Evolutionary conservation across 92 coral and sea anemone species (phyloP), one percentile per base, ranked within the genome.

Genomic region (Paragorgia papillata): DNA sequence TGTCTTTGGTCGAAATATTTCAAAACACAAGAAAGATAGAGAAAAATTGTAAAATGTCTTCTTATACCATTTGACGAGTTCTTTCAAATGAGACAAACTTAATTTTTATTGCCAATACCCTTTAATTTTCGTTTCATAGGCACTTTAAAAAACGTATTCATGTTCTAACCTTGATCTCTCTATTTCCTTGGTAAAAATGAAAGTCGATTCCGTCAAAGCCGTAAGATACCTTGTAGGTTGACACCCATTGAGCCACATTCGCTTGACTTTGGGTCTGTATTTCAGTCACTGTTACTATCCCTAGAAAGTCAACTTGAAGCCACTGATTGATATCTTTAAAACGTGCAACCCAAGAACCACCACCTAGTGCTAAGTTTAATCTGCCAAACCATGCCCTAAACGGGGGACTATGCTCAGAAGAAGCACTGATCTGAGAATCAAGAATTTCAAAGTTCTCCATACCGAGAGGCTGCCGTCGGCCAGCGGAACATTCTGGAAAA

Each of bases 191-290:
- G 53, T 88, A 88, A 12, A 57, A 40, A 9, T 71, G 66, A 79
- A 79, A 84, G 48, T 75, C 69, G 12, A 39, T 75, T 4, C 83
- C 83, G 69, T 88, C 91, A 25, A 66, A 64, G 39, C 91, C 85
- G 62, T 41, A 88, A 58, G 76, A 73, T 19, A 88, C 27, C 31
- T 71, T 62, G 40, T 55, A 84, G 1, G 76, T 71, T 20, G 79
- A 75, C 30, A 84, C 86, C 88, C 88, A 84, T 71, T 81, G 85
- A 31, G 80, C 32, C 15, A 50, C 58, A 28, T 69, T 49, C 3
- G 60, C 57, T 1, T 81, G 66, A 9, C 89, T 79, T 73, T 84
- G 88, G 31, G 85, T 84, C 9, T 85, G 85, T 25, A 88, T 67
- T 58, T 82, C 82, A 29, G 83, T 61, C 51, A 88, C 81, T 54